Evolutionary conservation across 1,140 invertebrate species (phyloP), one percentile per base, ranked within the genome.

Genomic region (Aphelinus certus): DNA sequence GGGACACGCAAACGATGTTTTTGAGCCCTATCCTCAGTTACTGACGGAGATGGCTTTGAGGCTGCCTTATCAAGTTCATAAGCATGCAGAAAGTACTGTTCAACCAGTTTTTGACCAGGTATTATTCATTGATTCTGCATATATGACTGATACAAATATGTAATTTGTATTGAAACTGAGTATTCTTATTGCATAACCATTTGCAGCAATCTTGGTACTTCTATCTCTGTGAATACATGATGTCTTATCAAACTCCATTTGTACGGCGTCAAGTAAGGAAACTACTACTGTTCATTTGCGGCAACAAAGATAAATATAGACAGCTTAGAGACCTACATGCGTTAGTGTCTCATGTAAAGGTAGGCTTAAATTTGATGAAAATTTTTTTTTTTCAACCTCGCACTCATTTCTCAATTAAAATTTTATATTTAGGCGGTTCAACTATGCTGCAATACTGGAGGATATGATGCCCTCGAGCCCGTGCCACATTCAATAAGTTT

Each of bases 141-240:
- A 55, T 65, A 71, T 45, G 55, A 62, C 62, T 26, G 26, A 26
- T 26, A 26, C 26, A 26, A 26, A 26, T 26, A 26, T 26, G 26
- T 26, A 26, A 53, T 64, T 55, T 48, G 45, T 66, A 65, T 42
- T 67, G 47, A 61, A 26, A 3, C n/a, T 7, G 43, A 51, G 58
- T 49, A 42, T 64, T 0, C 63, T 60, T 62, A 46, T 42, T 51
- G 53, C n/a, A 63, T 70, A 43, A 7, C 42, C n/a, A 55, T 56
- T 79, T 57, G 61, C 9, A 82, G 80, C 86, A 89, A 79, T 88
- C 89, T 0, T 97, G 95, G 95, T 93, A 92, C 76, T 91, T 92
- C 64, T 91, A 92, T 78, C 90, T 99, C 1, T 98, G 97, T 85
- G 97, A 99, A 84, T 99, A 98, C 82, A 97, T 98, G 95, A 97